phyloP scores from a whole-genome alignment of 2,797 vertebrate genomes.

The Gymnothorax javanicus region DNA sequence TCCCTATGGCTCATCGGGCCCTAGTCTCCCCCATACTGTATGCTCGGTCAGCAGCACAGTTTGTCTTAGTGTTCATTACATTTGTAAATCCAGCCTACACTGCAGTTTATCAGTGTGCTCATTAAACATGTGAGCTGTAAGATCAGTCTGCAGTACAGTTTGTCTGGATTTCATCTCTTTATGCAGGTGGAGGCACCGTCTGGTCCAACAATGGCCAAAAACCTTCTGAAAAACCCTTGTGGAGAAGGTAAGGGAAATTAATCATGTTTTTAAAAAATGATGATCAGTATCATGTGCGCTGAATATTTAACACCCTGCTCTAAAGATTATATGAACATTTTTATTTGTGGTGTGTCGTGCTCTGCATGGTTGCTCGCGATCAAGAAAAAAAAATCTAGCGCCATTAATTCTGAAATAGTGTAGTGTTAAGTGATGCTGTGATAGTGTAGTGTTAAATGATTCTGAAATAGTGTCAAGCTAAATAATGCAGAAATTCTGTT shows the following conservation, averaged over 20 bases:
- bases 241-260: constrained; percentile 66
- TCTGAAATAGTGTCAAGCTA: background rate
- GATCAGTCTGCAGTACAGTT: background rate
- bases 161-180: background rate
- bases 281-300: background rate
- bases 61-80: too few species aligned
- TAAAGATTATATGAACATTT: too few species aligned
- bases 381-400: too few species aligned
- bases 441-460: background rate
- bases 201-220: constrained; percentile 62
- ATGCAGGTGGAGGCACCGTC: constrained; percentile 36
- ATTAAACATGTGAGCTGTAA: background rate
- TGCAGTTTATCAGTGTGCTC: background rate
- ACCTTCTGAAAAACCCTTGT: constrained; percentile 73
- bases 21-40: too few species aligned
- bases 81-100: too few species aligned
- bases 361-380: too few species aligned
- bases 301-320: background rate
- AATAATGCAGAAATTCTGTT: too few species aligned
- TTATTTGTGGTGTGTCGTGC: too few species aligned
- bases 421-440: too few species aligned
- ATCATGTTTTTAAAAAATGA: background rate
- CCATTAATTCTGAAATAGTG: too few species aligned
- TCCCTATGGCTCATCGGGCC: too few species aligned
- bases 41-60: too few species aligned